Conservation (phyloP, 2,113 vertebrate species). For the Nesoenas mayeri region DNA sequence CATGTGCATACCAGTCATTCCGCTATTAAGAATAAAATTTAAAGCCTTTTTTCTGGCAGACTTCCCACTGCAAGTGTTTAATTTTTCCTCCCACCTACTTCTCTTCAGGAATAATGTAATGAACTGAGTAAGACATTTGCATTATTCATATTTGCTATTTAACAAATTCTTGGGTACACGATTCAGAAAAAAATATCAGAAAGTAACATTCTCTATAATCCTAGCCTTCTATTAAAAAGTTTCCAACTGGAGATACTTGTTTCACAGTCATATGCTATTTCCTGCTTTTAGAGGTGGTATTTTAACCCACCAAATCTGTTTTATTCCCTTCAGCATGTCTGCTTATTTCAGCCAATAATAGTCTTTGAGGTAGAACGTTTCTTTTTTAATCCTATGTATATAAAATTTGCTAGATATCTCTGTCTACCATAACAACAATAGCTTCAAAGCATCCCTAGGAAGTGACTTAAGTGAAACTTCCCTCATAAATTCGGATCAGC, state of each 20-base stretch:
- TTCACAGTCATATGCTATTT: neutral
- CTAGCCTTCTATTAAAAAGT: neutral
- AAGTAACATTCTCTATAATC: conserved; percentile 2
- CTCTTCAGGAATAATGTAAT: conserved; percentile 49
- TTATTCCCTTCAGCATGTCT: neutral
- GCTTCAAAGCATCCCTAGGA: conserved; percentile 31
- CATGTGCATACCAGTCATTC: conserved; percentile 10
- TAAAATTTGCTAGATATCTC: neutral
- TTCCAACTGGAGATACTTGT: neutral
- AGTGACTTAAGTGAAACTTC: conserved; percentile 31
- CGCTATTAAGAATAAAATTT: conserved; percentile 15
- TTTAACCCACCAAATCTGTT: neutral
- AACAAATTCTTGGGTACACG: neutral
- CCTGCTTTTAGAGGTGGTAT: neutral
- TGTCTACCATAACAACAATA: neutral
- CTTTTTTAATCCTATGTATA: neutral
- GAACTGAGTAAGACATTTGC: conserved; percentile 40
- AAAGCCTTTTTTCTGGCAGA: conserved; percentile 37
- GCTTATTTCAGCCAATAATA: neutral
- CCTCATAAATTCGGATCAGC: conserved; percentile 59
- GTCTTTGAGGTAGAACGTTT: neutral
- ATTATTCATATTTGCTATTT: conserved; percentile 58
- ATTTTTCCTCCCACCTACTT: conserved; percentile 59
- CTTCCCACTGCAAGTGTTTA: conserved; percentile 29
- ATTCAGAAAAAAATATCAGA: conserved; percentile 25